Evolutionary conservation across 92 coral and sea anemone species (phyloP).

Genomic region (Scolanthus callimorphus): DNA sequence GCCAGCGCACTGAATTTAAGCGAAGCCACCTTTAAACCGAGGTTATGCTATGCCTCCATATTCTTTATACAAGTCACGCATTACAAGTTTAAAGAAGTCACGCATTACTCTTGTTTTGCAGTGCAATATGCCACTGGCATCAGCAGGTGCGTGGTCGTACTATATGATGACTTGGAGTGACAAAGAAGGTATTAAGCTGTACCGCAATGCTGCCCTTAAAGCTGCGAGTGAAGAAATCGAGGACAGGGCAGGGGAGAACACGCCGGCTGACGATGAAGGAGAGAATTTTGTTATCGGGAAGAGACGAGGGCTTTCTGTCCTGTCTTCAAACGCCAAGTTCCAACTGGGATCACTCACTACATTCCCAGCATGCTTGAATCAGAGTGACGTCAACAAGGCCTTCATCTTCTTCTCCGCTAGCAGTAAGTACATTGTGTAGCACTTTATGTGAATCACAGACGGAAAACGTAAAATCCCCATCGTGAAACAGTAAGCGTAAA

Average conservation of each 20-base stretch:
- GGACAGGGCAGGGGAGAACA: slow-evolving; percentile 61
- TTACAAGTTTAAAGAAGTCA: no score
- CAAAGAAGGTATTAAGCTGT: slow-evolving; percentile 76
- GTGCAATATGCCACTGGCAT: slow-evolving; percentile 49
- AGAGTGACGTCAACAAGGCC: slow-evolving; percentile 81
- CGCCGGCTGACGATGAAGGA: slow-evolving; percentile 43
- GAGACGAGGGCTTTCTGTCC: slow-evolving; percentile 66
- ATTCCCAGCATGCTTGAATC: slow-evolving; percentile 66
- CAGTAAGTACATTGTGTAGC: slow-evolving; percentile 47
- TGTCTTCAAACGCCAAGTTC: slow-evolving; percentile 46
- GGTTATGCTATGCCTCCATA: no score
- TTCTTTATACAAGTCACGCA: no score
- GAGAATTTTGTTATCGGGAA: slow-evolving; percentile 87
- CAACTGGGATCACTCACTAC: slow-evolving; percentile 84
- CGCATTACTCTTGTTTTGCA: slow-evolving; percentile 9
- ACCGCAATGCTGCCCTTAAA: slow-evolving; percentile 60
- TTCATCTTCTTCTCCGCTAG: slow-evolving; percentile 94
- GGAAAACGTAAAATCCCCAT: background rate
- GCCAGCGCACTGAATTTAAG: no score
- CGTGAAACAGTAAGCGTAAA: no score
- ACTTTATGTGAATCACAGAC: background rate
- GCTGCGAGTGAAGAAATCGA: slow-evolving; percentile 51
- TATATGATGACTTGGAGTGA: slow-evolving; percentile 79
- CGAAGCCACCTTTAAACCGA: no score
- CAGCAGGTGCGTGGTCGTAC: slow-evolving; percentile 74